phyloP scores from a whole-genome alignment of 2,113 vertebrate species.

The Cephalopholis sonnerati region DNA sequence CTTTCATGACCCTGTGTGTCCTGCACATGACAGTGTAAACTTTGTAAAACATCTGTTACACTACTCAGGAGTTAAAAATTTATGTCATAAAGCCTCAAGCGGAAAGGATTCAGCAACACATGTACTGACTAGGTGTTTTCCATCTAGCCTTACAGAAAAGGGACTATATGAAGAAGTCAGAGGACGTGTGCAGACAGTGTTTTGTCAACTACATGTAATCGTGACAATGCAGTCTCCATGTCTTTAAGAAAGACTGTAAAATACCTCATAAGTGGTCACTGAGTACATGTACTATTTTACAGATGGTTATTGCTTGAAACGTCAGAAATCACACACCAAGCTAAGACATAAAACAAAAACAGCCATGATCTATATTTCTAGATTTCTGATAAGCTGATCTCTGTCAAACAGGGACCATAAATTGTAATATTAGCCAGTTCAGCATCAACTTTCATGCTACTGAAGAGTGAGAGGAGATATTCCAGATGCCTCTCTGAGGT shows the following conservation, averaged over 20 bases:
- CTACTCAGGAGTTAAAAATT: no score
- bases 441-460: not conserved
- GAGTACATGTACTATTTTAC: not conserved
- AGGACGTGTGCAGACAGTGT: not conserved
- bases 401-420: no score
- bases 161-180: not conserved
- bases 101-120: not conserved
- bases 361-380: not conserved
- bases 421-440: not conserved
- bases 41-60: no score
- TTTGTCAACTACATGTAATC: not conserved
- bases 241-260: not conserved
- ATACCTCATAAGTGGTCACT: not conserved
- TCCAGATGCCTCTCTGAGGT: constrained; percentile 13
- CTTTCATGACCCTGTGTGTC: not conserved
- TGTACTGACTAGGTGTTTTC: not conserved
- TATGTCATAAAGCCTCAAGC: not conserved
- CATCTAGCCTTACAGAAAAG: not conserved
- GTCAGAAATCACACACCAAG: not conserved
- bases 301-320: not conserved
- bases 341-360: not conserved
- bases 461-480: not conserved
- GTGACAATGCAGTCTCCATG: not conserved
- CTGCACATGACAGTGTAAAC: not conserved
- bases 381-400: not conserved